Percentiles rank a stretch among this genome's conserved stretches.
phyloP scores from a whole-genome alignment of 2,888 invertebrate species.

The Colletes collaris region DNA sequence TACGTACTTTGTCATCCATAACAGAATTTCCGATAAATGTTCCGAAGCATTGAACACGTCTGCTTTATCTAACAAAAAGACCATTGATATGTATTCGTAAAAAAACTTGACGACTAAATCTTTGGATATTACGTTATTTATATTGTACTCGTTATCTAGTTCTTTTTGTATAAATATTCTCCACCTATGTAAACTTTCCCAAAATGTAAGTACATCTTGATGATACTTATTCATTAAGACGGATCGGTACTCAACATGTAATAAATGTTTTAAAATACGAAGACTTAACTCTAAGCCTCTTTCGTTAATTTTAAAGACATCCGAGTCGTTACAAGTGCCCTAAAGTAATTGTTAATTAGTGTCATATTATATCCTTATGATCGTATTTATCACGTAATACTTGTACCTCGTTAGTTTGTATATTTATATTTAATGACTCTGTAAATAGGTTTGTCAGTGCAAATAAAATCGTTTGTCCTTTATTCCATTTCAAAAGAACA shows the following conservation, averaged over 20 bases:
- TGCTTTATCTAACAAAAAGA: constrained; percentile 52
- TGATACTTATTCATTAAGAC: constrained; percentile 58
- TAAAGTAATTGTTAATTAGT: constrained; percentile 14
- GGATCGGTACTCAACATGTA: constrained; percentile 46
- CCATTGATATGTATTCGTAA: constrained; percentile 58
- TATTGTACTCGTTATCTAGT: constrained; percentile 15
- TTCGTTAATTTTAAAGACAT: constrained; percentile 22
- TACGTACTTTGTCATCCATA: constrained; percentile 59
- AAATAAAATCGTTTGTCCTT: constrained; percentile 44
- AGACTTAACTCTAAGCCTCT: constrained; percentile 50
- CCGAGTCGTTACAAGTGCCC: constrained; percentile 2
- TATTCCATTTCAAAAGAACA: constrained; percentile 66
- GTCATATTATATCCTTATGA: background rate
- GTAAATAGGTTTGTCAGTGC: constrained; percentile 37
- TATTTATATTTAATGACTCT: constrained; percentile 24
- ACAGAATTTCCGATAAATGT: constrained; percentile 54
- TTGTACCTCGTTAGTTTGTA: constrained; percentile 27
- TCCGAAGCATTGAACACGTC: constrained; percentile 55
- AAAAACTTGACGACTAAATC: constrained; percentile 53
- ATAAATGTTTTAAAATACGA: constrained; percentile 52
- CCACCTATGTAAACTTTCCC: constrained; percentile 48
- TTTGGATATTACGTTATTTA: constrained; percentile 30
- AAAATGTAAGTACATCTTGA: constrained; percentile 53
- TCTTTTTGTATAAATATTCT: constrained; percentile 52
- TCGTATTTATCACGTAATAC: background rate